Percentiles rank a stretch among this genome's conserved stretches.
These are phyloP conservation scores for Onychorhynchus coronatus DNA, from an alignment of 2,113 vertebrate species.

Conservation along the genomic window DNA sequence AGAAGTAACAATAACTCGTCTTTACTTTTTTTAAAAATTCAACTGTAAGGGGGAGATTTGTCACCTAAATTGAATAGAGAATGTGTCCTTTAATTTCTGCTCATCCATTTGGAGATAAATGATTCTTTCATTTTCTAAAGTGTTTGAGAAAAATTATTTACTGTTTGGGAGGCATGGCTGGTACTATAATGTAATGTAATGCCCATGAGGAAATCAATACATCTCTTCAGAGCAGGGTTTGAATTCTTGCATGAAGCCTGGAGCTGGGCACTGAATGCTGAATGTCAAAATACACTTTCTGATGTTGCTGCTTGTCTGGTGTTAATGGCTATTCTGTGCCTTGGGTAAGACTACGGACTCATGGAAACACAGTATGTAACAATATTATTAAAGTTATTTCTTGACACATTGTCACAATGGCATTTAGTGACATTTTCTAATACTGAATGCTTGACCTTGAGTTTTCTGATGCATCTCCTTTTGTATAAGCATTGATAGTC, in stretches of 20 bases:
- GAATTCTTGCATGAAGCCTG: not conserved
- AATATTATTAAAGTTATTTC: not conserved
- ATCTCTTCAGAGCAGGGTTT: not conserved
- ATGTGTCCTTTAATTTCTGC: not conserved
- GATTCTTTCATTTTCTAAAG: not conserved
- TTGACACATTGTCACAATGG: not conserved
- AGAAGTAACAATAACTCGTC: not conserved
- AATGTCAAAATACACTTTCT: not conserved
- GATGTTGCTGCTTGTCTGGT: not conserved
- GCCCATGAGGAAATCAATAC: not conserved
- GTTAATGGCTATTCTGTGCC: not conserved
- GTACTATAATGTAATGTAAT: not conserved
- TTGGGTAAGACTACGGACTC: not conserved
- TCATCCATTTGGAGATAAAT: not conserved
- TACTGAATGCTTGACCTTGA: not conserved
- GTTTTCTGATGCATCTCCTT: not conserved
- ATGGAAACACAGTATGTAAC: not conserved
- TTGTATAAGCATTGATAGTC: not conserved
- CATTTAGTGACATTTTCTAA: not conserved
- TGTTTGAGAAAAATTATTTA: not conserved
- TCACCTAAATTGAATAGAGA: not conserved
- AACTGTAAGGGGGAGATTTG: not conserved
- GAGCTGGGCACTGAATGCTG: not conserved
- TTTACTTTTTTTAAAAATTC: not conserved
- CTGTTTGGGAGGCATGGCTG: not conserved